These are phyloP conservation scores for Ctenopoma kingsleyae DNA, from an alignment of 2,797 vertebrate genomes.

Conservation along the genomic window DNA sequence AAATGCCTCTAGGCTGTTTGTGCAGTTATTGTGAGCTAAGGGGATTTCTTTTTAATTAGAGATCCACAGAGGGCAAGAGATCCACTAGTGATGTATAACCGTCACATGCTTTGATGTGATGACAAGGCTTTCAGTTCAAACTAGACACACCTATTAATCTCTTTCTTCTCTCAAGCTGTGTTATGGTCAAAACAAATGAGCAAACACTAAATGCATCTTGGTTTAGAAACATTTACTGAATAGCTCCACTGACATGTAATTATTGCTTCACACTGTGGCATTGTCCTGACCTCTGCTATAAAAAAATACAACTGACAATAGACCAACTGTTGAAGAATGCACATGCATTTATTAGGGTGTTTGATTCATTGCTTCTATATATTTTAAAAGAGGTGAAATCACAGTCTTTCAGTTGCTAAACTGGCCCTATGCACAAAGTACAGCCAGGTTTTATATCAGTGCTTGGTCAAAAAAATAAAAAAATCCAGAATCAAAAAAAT, in stretches of 20 bases:
- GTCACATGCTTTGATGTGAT: constrained; percentile 67
- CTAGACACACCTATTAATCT: constrained; percentile 55
- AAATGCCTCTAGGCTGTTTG: constrained; percentile 49
- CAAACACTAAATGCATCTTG: constrained; percentile 48
- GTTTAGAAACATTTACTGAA: constrained; percentile 50
- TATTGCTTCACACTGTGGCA: constrained; percentile 21
- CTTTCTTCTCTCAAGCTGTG: constrained; percentile 66
- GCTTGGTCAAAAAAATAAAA: background rate
- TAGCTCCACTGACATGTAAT: constrained; percentile 26
- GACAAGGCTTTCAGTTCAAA: constrained; percentile 56
- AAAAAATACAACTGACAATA: constrained; percentile 6
- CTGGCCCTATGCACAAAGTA: background rate
- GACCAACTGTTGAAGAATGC: constrained; percentile 6
- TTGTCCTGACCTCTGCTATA: constrained; percentile 25
- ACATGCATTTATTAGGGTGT: background rate
- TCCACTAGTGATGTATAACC: constrained; percentile 59
- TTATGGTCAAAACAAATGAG: constrained; percentile 76
- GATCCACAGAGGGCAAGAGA: constrained; percentile 54
- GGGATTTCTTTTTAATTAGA: constrained; percentile 79
- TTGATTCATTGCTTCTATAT: background rate
- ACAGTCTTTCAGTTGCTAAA: background rate
- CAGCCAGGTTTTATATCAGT: background rate
- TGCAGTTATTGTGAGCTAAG: constrained; percentile 62
- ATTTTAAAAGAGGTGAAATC: background rate
- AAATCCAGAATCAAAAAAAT: background rate